Base-by-base conservation (phyloP, 2,888 invertebrate species). In the Morpho deidamia region DNA sequence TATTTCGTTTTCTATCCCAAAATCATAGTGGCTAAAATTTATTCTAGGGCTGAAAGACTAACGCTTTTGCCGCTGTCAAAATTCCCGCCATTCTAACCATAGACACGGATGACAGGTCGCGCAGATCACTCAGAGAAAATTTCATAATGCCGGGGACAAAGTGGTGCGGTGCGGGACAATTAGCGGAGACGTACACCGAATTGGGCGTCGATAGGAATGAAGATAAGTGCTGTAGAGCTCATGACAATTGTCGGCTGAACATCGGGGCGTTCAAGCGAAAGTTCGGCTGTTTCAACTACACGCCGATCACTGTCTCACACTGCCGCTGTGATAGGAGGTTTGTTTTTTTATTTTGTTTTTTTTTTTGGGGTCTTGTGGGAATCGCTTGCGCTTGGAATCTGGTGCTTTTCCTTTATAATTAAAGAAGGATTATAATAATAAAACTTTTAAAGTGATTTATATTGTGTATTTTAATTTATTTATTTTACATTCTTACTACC, bases 321-420 rank as follows among this genome's bases (percentile, higher is more conserved):
- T 95, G 95, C 82, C 90, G 91, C 63, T 95, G 95, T 78, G 95
- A 95, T 82, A 91, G 92, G 85, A 94, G 94, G 95, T 95, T 90
- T 81, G 90, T 81, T 74, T 63, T 62, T 65, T 68, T 71, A n/a
- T n/a, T 61, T 69, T 67, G 71, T 67, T 69, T 59, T 54, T 60
- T 60, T 63, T 58, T 44, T 56, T 51, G 55, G 10, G 10, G 39
- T 11, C 11, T 63, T 64, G 38, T 44, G 23, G 23, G 23, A 23
- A 23, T 23, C 23, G 23, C 23, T 23, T 23, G 23, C 23, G 23
- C 23, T 23, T 23, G 23, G 23, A 23, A 1, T 23, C 23, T 23
- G 23, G 23, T 23, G 23, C 23, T 23, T 23, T 23, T 23, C 23
- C 3, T n/a, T n/a, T 5, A 23, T 23, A 5, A 23, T 5, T 23